Conservation (phyloP, 35 echinoderm and acorn worm species). For the Strongylocentrotus purpuratus region DNA sequence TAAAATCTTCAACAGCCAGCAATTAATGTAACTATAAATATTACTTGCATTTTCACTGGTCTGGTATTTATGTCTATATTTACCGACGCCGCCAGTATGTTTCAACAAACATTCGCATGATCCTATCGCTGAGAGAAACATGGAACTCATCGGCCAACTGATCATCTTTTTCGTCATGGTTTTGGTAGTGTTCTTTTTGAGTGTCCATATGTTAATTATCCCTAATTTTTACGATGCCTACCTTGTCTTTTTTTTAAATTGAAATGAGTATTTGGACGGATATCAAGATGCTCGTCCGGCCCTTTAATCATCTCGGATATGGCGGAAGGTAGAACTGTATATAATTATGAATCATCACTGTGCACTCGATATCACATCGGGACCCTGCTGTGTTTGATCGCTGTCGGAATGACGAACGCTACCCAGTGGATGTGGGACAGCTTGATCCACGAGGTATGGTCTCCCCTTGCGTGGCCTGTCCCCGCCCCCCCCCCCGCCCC, state of each 20-base stretch:
- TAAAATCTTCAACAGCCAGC: background rate
- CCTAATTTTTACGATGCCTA: background rate
- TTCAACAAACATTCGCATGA: background rate
- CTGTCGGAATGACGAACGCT: background rate
- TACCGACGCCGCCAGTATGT: background rate
- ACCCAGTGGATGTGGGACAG: slow-evolving; percentile 30
- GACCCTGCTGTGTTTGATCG: background rate
- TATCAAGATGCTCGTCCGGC: background rate
- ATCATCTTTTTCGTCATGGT: background rate
- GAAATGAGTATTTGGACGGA: background rate
- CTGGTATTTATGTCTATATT: background rate
- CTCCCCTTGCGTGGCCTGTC: background rate
- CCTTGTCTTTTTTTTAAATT: background rate
- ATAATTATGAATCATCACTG: background rate
- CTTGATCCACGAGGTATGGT: background rate
- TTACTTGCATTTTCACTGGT: background rate
- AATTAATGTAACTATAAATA: background rate
- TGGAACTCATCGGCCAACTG: background rate
- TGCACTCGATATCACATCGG: background rate
- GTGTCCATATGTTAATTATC: background rate
- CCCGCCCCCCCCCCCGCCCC: no score
- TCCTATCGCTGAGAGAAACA: background rate
- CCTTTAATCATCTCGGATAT: background rate
- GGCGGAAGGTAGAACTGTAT: no score
- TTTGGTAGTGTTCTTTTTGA: background rate